Conservation (phyloP, 2,797 vertebrate species). For the Argya squamiceps region DNA sequence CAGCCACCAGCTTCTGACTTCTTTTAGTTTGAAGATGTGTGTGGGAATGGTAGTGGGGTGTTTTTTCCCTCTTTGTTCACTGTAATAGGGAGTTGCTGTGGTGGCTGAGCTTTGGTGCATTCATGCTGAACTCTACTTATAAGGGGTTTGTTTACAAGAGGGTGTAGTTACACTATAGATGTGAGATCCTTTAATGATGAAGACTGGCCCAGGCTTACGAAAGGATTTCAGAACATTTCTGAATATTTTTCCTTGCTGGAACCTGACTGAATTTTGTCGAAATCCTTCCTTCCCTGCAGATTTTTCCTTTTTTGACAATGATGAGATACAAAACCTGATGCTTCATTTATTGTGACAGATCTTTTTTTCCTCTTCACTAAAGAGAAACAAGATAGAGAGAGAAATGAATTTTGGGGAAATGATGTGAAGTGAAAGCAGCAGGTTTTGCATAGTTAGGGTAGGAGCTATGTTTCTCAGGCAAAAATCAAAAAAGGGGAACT, state of each 20-base stretch:
- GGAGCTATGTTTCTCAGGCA: background rate
- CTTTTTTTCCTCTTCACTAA: background rate
- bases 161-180: background rate
- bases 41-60: background rate
- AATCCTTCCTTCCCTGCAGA: background rate
- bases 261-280: background rate
- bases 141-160: background rate
- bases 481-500: slow-evolving; percentile 29
- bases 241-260: background rate
- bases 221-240: background rate
- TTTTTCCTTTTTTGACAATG: background rate
- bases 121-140: background rate
- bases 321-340: background rate
- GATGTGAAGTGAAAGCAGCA: slow-evolving; percentile 23
- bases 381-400: background rate
- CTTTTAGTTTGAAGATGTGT: background rate
- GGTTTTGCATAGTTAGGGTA: slow-evolving; percentile 1
- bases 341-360: background rate
- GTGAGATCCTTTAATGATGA: background rate
- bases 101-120: background rate
- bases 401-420: background rate
- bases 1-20: background rate
- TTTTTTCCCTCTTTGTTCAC: background rate
- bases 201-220: background rate
- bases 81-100: background rate